Base-by-base conservation (phyloP, 2,888 invertebrate genomes). In the Gryllus longicercus region DNA sequence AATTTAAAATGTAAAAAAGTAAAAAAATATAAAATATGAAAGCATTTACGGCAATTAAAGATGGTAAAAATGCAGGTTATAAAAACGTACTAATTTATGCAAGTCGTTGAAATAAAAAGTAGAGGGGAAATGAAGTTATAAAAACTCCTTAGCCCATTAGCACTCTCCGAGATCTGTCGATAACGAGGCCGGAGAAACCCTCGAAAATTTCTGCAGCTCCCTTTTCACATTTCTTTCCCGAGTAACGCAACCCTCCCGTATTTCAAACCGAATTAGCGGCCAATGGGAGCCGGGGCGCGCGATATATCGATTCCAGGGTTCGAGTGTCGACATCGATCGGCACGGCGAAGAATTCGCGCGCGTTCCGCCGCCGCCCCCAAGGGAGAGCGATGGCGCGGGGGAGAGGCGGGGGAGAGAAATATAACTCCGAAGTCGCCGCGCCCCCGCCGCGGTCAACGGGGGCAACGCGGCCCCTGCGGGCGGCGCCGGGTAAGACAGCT, bases 281-380 rank as follows among this genome's bases (percentile, higher is more conserved):
- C 63, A 63, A 63, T 63, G 63, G 63, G 63, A 63, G 63, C 18
- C 63, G 14, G 3, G 63, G 63, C 63, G 16, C 18, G 63, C 63
- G 63, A 63, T 63, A 63, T 63, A 63, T 63, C 63, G 63, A 63
- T 63, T 63, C 63, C 63, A 63, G 63, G 63, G 63, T 63, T 63
- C 63, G 63, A 63, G 63, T 63, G 63, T 63, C 63, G 63, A 63
- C 63, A 63, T 63, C 63, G 63, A 63, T 63, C 63, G 63, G 63
- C 63, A 18, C 14, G 63, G 63, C 63, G 63, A 63, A 63, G 63
- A 63, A 63, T 63, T 63, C 63, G 63, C 63, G 63, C 63, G 63
- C 63, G 63, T 63, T 63, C 63, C 63, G 63, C 16, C 18, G 63
- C 63, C 63, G 63, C 63, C 63, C 63, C 18, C 63, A 63, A 2